Conservation (phyloP, 1,140 invertebrate genomes). For the Melitaea cinxia region DNA sequence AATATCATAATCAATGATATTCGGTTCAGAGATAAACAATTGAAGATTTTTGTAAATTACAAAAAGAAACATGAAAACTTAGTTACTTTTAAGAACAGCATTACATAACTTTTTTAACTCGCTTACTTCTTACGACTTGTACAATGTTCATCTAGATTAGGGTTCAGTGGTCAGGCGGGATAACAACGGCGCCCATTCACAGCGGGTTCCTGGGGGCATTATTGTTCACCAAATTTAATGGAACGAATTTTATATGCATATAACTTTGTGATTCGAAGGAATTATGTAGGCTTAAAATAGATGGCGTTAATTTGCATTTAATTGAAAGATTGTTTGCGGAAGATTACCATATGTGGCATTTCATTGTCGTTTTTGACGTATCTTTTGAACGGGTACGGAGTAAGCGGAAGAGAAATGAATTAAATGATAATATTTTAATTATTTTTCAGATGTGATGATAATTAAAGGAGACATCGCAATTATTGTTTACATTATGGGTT, state of each 20-base stretch:
- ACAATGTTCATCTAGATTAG: conserved; percentile 37
- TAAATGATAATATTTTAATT: too few relatives aligned
- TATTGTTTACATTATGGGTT: too few relatives aligned
- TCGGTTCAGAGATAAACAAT: too few relatives aligned
- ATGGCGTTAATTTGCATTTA: conserved; percentile 1
- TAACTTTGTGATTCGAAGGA: conserved; percentile 41
- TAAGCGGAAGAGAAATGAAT: neutral
- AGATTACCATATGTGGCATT: neutral
- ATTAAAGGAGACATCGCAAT: too few relatives aligned
- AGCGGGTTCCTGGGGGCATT: conserved; percentile 43
- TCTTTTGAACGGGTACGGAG: neutral
- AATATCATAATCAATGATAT: too few relatives aligned
- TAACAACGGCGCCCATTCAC: conserved; percentile 42
- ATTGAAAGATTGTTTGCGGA: neutral
- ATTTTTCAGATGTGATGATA: too few relatives aligned
- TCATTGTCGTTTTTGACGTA: neutral
- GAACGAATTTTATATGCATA: conserved; percentile 45
- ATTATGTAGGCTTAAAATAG: conserved; percentile 22
- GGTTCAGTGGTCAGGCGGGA: conserved; percentile 44
- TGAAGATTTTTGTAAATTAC: too few relatives aligned
- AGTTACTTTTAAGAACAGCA: too few relatives aligned
- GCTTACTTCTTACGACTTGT: conserved; percentile 19
- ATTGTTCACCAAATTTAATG: conserved; percentile 51
- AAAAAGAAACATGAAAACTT: too few relatives aligned
- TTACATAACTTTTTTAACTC: too few relatives aligned